These are phyloP conservation scores for Autographa pulchrina DNA, from an alignment of 2,888 invertebrate genomes.

Conservation along the genomic window DNA sequence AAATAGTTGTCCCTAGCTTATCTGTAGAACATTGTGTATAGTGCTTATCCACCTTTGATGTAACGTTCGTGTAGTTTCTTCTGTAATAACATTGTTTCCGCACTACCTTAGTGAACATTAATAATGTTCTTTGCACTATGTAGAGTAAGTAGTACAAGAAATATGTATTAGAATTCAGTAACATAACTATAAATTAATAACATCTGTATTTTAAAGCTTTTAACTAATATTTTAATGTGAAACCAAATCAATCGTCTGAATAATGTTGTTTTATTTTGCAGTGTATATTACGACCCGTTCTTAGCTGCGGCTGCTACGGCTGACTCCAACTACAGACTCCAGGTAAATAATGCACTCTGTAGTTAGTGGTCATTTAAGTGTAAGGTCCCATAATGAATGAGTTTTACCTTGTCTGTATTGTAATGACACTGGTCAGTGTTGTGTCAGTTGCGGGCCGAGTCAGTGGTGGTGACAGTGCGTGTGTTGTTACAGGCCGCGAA, in stretches of 20 bases:
- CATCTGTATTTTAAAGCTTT: neutral
- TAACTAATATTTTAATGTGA: neutral
- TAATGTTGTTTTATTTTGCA: constrained; percentile 85
- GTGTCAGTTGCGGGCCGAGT: constrained; percentile 31
- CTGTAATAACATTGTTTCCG: constrained; percentile 24
- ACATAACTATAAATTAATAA: neutral
- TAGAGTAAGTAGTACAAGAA: constrained; percentile 46
- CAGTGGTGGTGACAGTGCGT: constrained; percentile 80
- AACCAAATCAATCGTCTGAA: constrained; percentile 28
- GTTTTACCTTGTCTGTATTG: constrained; percentile 24
- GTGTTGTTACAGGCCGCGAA: constrained; percentile 92
- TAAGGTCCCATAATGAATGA: constrained; percentile 25
- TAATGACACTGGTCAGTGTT: constrained; percentile 31
- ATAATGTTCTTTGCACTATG: constrained; percentile 47
- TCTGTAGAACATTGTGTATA: constrained; percentile 43
- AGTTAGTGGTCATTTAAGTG: constrained; percentile 11
- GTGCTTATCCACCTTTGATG: constrained; percentile 44
- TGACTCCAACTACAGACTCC: constrained; percentile 97
- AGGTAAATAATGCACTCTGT: constrained; percentile 90
- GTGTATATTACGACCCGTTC: constrained; percentile 99
- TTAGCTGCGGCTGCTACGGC: constrained; percentile 96
- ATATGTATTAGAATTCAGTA: neutral
- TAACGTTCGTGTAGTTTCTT: constrained; percentile 46
- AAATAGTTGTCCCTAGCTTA: constrained; percentile 66
- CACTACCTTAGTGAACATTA: constrained; percentile 52